Evolutionary conservation across 2,113 vertebrate genomes (phyloP).

Genomic region (Cinclus mexicanus): DNA sequence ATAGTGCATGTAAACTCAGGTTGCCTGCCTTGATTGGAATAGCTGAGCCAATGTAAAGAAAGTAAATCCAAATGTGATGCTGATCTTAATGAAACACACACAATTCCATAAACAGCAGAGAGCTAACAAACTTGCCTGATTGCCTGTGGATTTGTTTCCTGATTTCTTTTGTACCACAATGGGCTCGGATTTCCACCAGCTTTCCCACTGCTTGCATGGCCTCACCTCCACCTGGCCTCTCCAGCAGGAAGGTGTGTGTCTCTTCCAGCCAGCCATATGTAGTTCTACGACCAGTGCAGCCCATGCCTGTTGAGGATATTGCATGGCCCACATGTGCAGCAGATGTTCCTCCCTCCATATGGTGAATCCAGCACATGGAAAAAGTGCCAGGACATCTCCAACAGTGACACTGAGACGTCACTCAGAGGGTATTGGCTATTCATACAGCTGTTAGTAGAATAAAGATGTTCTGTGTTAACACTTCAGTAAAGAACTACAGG

Average conservation of each 20-base stretch:
- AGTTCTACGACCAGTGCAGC: background rate
- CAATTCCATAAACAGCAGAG: background rate
- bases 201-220: background rate
- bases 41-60: background rate
- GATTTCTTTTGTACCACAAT: background rate
- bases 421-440: background rate
- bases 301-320: background rate
- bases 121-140: background rate
- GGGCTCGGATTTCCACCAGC: background rate
- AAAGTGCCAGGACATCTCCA: background rate
- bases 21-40: background rate
- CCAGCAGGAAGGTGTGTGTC: background rate
- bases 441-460: background rate
- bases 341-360: background rate
- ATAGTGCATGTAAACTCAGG: background rate
- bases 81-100: background rate
- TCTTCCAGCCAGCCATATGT: background rate
- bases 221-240: background rate
- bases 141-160: background rate
- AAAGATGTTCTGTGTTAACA: constrained; percentile 32
- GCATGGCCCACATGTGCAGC: background rate
- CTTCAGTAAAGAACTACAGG: constrained; percentile 23
- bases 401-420: background rate
- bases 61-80: background rate
- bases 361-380: background rate